A percentile compares a stretch with the other conserved stretches of the same genome.
Evolutionary conservation across 2,888 invertebrate genomes (phyloP).

Genomic region (Tetragonisca angustula): DNA sequence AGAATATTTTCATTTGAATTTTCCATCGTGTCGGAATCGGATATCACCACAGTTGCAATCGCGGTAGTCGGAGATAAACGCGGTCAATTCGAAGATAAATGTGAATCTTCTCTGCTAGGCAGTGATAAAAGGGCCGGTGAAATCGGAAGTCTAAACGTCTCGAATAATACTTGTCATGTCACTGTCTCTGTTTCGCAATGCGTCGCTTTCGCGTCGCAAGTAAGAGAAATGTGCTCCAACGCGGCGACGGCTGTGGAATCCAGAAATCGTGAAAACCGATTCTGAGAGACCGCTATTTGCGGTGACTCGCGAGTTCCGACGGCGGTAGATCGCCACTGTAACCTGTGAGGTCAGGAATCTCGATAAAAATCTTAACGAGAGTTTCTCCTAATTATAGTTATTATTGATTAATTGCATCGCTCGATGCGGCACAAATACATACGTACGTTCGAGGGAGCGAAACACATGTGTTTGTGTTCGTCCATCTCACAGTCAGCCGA

Average conservation of each 20-base stretch:
- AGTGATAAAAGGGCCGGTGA: slow-evolving; percentile 9
- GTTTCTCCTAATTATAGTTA: slow-evolving; percentile 74
- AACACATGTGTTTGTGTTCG: background rate
- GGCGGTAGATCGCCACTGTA: slow-evolving; percentile 44
- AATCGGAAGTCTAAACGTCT: slow-evolving; percentile 15
- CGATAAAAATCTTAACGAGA: slow-evolving; percentile 66
- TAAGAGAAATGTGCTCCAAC: slow-evolving; percentile 64
- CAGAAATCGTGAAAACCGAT: slow-evolving; percentile 71
- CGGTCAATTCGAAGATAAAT: background rate
- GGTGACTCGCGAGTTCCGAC: slow-evolving; percentile 43
- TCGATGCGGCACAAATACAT: slow-evolving; percentile 20
- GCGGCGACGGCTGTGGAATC: slow-evolving; percentile 64
- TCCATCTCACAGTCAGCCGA: slow-evolving; percentile 35
- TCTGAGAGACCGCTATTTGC: slow-evolving; percentile 41
- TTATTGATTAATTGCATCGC: slow-evolving; percentile 68
- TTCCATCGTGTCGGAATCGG: background rate
- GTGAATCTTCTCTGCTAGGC: background rate
- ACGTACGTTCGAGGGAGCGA: too few relatives aligned
- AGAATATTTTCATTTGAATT: background rate
- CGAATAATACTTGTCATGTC: slow-evolving; percentile 58
- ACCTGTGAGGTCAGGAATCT: slow-evolving; percentile 69
- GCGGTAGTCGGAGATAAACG: background rate
- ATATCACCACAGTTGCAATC: background rate
- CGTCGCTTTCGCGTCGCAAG: slow-evolving; percentile 49
- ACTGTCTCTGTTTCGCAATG: slow-evolving; percentile 62